Evolutionary conservation across 2,797 vertebrate species (phyloP).

Genomic region (Gila robusta): DNA sequence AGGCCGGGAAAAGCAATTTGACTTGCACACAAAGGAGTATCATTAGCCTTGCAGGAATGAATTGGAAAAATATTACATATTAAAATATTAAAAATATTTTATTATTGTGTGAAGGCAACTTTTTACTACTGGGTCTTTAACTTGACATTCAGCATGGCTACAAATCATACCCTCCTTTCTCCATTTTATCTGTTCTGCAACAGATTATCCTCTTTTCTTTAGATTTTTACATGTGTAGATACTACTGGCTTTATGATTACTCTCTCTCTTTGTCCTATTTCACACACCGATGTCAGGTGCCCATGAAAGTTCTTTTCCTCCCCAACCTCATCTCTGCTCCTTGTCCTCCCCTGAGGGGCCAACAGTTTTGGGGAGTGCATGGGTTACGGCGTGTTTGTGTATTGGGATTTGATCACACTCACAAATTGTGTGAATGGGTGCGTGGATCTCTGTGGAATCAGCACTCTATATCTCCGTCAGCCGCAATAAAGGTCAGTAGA

Average conservation of each 20-base stretch:
- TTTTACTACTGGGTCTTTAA: conserved; percentile 58
- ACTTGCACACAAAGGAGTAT: conserved; percentile 66
- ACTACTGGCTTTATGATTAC: not conserved
- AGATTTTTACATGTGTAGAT: not conserved
- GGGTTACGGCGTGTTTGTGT: conserved; percentile 41
- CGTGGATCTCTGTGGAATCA: conserved; percentile 53
- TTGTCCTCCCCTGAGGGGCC: conserved; percentile 41
- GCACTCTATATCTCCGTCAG: conserved; percentile 63
- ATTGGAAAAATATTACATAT: conserved; percentile 65
- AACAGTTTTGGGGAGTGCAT: not conserved
- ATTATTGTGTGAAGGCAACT: conserved; percentile 54
- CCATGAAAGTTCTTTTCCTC: not conserved
- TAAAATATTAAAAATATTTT: no score
- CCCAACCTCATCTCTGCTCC: conserved; percentile 31
- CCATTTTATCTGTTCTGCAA: not conserved
- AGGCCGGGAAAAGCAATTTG: conserved; percentile 61
- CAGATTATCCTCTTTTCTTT: not conserved
- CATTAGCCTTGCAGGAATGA: conserved; percentile 69
- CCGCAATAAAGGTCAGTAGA: conserved; percentile 71
- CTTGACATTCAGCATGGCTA: conserved; percentile 50
- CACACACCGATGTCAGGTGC: conserved; percentile 36
- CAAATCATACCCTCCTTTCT: not conserved
- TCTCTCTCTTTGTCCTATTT: conserved; percentile 22
- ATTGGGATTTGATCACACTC: conserved; percentile 35
- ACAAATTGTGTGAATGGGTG: conserved; percentile 4